Base-by-base conservation (phyloP, 2,888 invertebrate species). In the Meta bourneti region DNA sequence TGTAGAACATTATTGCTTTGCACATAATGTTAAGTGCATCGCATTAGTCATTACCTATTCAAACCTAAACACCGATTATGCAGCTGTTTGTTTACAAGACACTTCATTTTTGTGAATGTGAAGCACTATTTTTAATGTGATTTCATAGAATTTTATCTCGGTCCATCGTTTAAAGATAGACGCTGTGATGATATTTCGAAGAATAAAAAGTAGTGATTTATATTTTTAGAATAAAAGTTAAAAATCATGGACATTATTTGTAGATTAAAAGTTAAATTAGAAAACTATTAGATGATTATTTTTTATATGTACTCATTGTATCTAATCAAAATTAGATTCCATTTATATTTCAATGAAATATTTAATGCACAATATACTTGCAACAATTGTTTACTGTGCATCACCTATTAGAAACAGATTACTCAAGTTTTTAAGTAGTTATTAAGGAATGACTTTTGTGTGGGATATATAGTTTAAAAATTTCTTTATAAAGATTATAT, bases 31-130 rank as follows among this genome's bases (percentile, higher is more conserved):
- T 82, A 51, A 16, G 19, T 54, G 61, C 52, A 34, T 61, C 54
- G 9, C 20, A 11, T 49, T 84, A 75, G 74, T 51, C n/a, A 71
- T 77, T 52, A 49, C 69, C 78, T 86, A 11, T 70, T 70, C 72
- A 87, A 54, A 13, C 70, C 71, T 69, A 70, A 72, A 75, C 8
- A 51, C 54, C 71, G 69, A 87, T 80, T 87, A 85, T 85, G 90
- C 90, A 90, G 90, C 90, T 52, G 84, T 90, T 85, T 84, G 79
- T 90, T 90, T 90, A 80, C 80, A 82, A 71, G 77, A 78, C 52
- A 89, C 79, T 71, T 84, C 78, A 70, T 19, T 19, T 79, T 80
- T 85, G 70, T 90, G 79, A 75, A 80, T 90, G 83, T 85, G 85
- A 90, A 74, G 84, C 85, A 80, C 71, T 90, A 90, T 90, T 90